Evolutionary conservation across 2,888 invertebrate species (phyloP), one percentile per base, ranked within the genome.

Genomic region (Dysmachus trigonus): DNA sequence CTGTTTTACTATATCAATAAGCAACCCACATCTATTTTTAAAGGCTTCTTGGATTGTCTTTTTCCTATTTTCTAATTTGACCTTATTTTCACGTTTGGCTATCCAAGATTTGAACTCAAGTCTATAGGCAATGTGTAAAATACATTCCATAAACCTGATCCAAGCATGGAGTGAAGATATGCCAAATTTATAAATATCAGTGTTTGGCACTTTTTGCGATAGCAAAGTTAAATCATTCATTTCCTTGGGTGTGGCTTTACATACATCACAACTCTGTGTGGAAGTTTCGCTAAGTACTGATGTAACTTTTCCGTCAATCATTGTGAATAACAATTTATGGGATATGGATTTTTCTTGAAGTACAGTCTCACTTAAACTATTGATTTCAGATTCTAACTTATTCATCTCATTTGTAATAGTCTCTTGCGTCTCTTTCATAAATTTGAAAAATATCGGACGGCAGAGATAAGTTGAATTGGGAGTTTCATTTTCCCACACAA

Each of bases 31-130:
- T 41, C 72, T 73, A 27, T 73, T 71, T 84, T 38, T 84, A 38
- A 84, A 72, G 22, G 8, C 72, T 31, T 84, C 84, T 73, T 73
- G 47, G 18, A 73, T 72, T 30, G 41, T 41, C 31, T 73, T 73
- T 33, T 84, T 41, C 38, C 62, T 84, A 35, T 84, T 72, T 38
- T 71, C 22, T 13, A 73, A 22, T 84, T 84, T 84, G 41, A n/a
- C 72, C 27, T 84, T 84, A 41, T 62, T 73, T 33, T 84, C 72
- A n/a, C 72, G 6, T 35, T 22, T 30, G 53, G 18, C 62, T 31
- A 53, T 30, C 5, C 15, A 82, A 53, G 31, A 33, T 62, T 82
- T 41, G 15, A 51, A 51, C 15, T 82, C 2, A 53, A 53, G 53
- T 2, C 22, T 2, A 27, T 13, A 72, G 3, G 72, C 5, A 53